Percentiles rank a stretch among this genome's conserved stretches.
Conservation (phyloP, 2,797 vertebrate species). For the Enteromius anoplus region DNA sequence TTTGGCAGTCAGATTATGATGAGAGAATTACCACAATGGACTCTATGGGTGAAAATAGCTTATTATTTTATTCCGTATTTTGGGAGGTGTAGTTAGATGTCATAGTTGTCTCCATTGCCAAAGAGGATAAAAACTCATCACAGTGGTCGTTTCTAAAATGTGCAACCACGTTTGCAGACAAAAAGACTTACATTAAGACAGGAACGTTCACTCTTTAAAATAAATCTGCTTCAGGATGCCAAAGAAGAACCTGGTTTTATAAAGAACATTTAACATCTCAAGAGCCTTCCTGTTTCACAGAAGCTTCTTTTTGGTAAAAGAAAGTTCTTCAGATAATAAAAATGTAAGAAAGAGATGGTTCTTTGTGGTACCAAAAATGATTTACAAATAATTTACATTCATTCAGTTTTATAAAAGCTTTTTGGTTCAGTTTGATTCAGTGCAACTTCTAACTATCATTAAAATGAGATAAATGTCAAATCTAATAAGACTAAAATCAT, state of each 20-base stretch:
- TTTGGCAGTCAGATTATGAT: conserved; percentile 57
- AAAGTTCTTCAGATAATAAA: too few relatives aligned
- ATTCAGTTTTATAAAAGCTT: not conserved
- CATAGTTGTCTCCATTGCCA: conserved; percentile 24
- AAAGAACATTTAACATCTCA: too few relatives aligned
- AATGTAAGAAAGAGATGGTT: too few relatives aligned
- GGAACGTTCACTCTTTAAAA: not conserved
- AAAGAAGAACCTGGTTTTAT: too few relatives aligned
- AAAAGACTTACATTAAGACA: not conserved
- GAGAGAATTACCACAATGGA: conserved; percentile 51
- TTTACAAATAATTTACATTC: too few relatives aligned
- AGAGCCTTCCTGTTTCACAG: too few relatives aligned
- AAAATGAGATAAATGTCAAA: not conserved
- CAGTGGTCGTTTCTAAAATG: too few relatives aligned
- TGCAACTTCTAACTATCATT: not conserved
- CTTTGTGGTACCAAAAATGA: too few relatives aligned
- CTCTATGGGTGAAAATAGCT: conserved; percentile 39
- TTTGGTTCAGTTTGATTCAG: not conserved
- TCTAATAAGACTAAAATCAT: not conserved
- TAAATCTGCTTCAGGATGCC: too few relatives aligned
- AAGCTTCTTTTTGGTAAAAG: too few relatives aligned
- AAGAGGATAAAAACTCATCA: not conserved
- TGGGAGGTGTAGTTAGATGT: conserved; percentile 49
- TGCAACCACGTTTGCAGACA: not conserved
- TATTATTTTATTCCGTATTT: conserved; percentile 19